Evolutionary conservation across 2,113 vertebrate species (phyloP), one percentile per base, ranked within the genome.

Genomic region (Sylvilagus bachmani): DNA sequence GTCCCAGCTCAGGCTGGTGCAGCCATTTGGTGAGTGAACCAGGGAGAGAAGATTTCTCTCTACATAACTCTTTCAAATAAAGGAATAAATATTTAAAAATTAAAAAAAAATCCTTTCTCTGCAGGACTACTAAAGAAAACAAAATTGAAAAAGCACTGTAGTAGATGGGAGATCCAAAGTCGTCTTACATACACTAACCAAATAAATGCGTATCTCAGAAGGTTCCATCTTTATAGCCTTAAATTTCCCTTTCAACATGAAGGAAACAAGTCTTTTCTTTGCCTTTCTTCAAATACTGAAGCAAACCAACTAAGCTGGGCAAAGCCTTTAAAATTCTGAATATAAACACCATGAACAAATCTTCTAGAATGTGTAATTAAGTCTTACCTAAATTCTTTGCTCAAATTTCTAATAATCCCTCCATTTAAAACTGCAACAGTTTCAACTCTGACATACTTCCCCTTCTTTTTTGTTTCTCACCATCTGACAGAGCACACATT

Each of bases 321-420:
- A 79, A 89, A 53, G 31, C 4, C 85, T 95, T 90, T 58, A 69
- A 84, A 96, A 90, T 55, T 49, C 67, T 44, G 66, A 77, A 81
- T 22, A 71, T 6, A 24, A 24, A 13, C 53, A 64, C 13, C 80
- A 74, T 22, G 16, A 82, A 74, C 16, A 73, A 44, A 90, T n/a
- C 80, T 81, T 77, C 29, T 51, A 87, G 64, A 82, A 81, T 13
- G 29, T n/a, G 33, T 58, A 67, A 49, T 22, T 27, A 91, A 82
- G 55, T 73, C 44, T 96, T 64, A 51, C 74, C 16, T 53, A 58
- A 49, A 4, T 9, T 55, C 70, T 94, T 55, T 25, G 22, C 69
- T 71, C 25, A 82, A 73, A 71, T 82, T 90, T 90, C 36, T 69
- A 77, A 44, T 24, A n/a, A 49, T 36, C 70, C 64, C 24, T 79